Percentiles rank a stretch among this genome's conserved stretches.
phyloP scores from a whole-genome alignment of 2,797 vertebrate species.

The Danionella dracula region DNA sequence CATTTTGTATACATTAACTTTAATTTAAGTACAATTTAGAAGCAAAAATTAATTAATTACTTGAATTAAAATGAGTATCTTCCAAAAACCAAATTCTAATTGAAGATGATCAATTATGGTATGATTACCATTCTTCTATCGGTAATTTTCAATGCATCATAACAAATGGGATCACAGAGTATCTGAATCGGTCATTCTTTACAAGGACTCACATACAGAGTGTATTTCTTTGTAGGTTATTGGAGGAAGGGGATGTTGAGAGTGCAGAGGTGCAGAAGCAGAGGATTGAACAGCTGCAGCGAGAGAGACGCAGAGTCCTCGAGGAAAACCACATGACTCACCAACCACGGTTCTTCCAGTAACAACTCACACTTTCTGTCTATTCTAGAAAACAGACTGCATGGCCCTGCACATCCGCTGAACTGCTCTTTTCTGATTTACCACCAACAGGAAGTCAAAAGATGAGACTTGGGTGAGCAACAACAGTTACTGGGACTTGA shows the following conservation, averaged over 20 bases:
- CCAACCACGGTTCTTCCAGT: constrained; percentile 93
- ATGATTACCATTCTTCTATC: too few relatives aligned
- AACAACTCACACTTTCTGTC: not conserved
- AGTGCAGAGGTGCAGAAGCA: constrained; percentile 90
- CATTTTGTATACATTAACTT: too few relatives aligned
- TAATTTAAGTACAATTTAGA: too few relatives aligned
- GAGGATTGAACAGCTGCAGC: constrained; percentile 89
- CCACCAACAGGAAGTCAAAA: constrained; percentile 73
- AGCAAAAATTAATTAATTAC: too few relatives aligned
- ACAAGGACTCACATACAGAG: not conserved
- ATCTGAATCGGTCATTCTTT: not conserved
- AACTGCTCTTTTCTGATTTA: not conserved
- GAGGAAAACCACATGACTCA: constrained; percentile 82
- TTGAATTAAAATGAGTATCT: too few relatives aligned
- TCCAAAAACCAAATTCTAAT: too few relatives aligned
- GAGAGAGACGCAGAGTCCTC: constrained; percentile 79
- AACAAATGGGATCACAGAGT: not conserved
- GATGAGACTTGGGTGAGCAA: constrained; percentile 94
- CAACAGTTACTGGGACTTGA: constrained; percentile 87
- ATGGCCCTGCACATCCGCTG: not conserved
- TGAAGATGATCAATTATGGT: too few relatives aligned
- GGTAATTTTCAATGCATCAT: too few relatives aligned
- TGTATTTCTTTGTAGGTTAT: constrained; percentile 68
- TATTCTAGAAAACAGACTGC: not conserved
- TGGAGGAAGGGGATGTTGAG: constrained; percentile 89